These are phyloP conservation scores for Stylophora pistillata DNA, from an alignment of 64 coral and sea anemone species.

Conservation along the genomic window DNA sequence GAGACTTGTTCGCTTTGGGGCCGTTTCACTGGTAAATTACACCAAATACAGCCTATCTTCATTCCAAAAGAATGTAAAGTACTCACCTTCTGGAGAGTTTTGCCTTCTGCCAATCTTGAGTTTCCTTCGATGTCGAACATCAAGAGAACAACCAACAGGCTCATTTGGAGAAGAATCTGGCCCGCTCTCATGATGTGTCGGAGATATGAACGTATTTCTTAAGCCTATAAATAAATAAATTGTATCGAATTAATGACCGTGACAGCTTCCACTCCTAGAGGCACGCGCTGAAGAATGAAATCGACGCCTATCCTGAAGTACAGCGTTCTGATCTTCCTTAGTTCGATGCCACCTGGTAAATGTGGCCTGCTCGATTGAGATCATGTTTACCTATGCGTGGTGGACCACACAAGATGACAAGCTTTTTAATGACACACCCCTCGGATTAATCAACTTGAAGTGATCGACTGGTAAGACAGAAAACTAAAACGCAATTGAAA, in stretches of 20 bases:
- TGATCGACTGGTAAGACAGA: conserved; percentile 32
- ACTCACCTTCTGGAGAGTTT: conserved; percentile 28
- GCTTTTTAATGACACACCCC: conserved; percentile 44
- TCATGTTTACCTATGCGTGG: conserved; percentile 37
- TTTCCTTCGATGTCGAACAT: neutral
- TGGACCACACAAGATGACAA: conserved; percentile 35
- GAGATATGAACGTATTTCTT: conserved; percentile 1
- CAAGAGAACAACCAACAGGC: conserved; percentile 7
- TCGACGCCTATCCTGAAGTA: neutral
- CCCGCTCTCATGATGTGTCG: neutral
- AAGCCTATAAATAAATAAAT: conserved; percentile 20
- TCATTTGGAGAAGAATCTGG: conserved; percentile 5
- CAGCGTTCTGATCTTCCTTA: conserved; percentile 22
- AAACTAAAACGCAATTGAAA: conserved; percentile 43
- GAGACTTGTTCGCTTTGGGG: neutral
- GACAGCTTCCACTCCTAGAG: neutral
- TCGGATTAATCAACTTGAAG: conserved; percentile 47
- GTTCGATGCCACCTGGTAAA: conserved; percentile 23
- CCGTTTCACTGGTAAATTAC: neutral
- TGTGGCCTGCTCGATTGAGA: conserved; percentile 11
- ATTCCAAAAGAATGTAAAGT: neutral
- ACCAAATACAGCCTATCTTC: neutral
- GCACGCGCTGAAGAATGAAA: neutral
- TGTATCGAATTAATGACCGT: conserved; percentile 6
- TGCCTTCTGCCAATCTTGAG: conserved; percentile 9